A percentile compares a stretch with the other conserved stretches of the same genome.
These are phyloP conservation scores for Microctonus brassicae DNA, from an alignment of 2,888 invertebrate species.

Conservation along the genomic window DNA sequence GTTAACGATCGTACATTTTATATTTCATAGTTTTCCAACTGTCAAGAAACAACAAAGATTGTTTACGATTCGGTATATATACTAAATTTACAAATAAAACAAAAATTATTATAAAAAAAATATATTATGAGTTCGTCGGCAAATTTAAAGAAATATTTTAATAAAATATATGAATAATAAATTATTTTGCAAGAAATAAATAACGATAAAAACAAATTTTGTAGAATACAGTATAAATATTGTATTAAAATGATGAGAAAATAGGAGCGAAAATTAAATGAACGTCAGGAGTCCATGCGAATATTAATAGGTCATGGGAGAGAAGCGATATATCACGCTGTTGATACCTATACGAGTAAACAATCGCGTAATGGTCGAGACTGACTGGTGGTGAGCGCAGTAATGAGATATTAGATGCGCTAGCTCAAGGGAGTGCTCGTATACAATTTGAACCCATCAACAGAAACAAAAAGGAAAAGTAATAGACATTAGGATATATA, in stretches of 20 bases:
- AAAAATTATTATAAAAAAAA: background rate
- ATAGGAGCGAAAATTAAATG: slow-evolving; percentile 17
- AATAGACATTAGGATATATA: no score
- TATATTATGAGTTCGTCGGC: background rate
- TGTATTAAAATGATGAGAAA: background rate
- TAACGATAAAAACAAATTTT: background rate
- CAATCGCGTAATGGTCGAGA: slow-evolving; percentile 69
- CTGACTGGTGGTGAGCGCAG: slow-evolving; percentile 65
- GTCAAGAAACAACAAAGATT: slow-evolving; percentile 1
- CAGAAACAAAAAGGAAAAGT: slow-evolving; percentile 35
- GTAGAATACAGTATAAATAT: background rate
- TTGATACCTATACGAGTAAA: slow-evolving; percentile 62
- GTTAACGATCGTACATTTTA: slow-evolving; percentile 37
- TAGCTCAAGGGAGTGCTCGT: slow-evolving; percentile 67
- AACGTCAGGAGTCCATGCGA: slow-evolving; percentile 10
- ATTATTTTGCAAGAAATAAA: background rate
- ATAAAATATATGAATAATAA: background rate
- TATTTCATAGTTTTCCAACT: slow-evolving; percentile 17
- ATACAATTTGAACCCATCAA: slow-evolving; percentile 50
- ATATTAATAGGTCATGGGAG: slow-evolving; percentile 33
- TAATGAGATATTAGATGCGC: slow-evolving; percentile 69
- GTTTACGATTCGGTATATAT: background rate
- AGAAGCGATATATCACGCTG: slow-evolving; percentile 59
- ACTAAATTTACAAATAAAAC: background rate
- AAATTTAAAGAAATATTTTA: background rate